These are phyloP conservation scores for Rhingia rostrata DNA, from an alignment of 2,888 invertebrate species.

Conservation along the genomic window DNA sequence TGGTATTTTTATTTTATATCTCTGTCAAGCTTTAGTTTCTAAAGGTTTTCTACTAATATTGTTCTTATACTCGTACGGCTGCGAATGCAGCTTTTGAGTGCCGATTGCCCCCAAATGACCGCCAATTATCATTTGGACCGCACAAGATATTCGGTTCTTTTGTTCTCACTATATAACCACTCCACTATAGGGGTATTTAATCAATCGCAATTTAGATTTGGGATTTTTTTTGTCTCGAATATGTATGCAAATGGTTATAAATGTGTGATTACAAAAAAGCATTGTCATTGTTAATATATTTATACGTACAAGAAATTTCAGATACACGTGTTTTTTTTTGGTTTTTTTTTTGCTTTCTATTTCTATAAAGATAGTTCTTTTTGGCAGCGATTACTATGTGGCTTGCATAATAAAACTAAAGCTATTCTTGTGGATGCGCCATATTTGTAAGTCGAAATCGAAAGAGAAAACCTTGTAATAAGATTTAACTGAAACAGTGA, in stretches of 20 bases:
- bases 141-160: slow-evolving; percentile 18
- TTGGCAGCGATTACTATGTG: slow-evolving; percentile 30
- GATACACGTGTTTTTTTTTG: slow-evolving; percentile 30
- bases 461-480: too few species aligned
- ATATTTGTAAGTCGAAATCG: not conserved
- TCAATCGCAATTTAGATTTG: slow-evolving; percentile 62
- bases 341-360: slow-evolving; percentile 31
- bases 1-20: slow-evolving; percentile 24
- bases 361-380: slow-evolving; percentile 24
- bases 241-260: slow-evolving; percentile 12
- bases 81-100: slow-evolving; percentile 18
- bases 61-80: not conserved
- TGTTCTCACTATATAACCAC: slow-evolving; percentile 9
- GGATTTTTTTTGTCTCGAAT: slow-evolving; percentile 20
- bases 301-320: too few species aligned
- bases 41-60: not conserved
- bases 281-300: too few species aligned
- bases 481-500: too few species aligned
- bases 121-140: slow-evolving; percentile 41
- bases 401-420: slow-evolving; percentile 51
- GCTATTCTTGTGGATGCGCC: slow-evolving; percentile 14
- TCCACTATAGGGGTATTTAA: slow-evolving; percentile 36
- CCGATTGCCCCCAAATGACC: slow-evolving; percentile 53
- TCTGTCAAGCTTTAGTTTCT: slow-evolving; percentile 31
- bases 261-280: slow-evolving; percentile 33